phyloP scores from a whole-genome alignment of 2,797 vertebrate species.

The Megaceryle alcyon region DNA sequence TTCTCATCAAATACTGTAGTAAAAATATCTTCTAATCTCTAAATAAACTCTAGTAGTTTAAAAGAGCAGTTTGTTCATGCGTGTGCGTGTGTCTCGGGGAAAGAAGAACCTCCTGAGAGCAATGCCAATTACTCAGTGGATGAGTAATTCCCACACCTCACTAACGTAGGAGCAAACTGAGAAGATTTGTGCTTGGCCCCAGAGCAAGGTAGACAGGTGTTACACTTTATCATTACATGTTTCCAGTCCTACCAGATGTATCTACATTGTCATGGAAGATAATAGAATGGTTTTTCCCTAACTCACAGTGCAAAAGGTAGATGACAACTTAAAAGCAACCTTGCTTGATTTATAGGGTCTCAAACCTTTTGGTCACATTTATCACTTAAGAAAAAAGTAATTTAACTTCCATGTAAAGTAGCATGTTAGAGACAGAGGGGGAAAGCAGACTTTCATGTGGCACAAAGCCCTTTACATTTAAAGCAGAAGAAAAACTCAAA shows the following conservation, averaged over 20 bases:
- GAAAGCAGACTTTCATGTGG: background rate
- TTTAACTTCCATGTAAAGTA: conserved; percentile 10
- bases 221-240: conserved; percentile 17
- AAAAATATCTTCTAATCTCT: background rate
- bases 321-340: conserved; percentile 7
- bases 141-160: background rate
- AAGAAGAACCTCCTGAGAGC: background rate
- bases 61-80: background rate
- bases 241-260: background rate
- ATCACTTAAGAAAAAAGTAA: background rate
- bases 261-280: background rate
- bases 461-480: background rate
- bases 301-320: background rate
- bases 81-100: background rate
- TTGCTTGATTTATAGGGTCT: conserved; percentile 51
- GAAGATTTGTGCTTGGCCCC: conserved; percentile 19
- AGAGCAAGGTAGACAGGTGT: conserved; percentile 16
- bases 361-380: conserved; percentile 38
- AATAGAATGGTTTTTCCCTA: background rate
- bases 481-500: background rate
- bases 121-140: background rate
- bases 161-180: conserved; percentile 8
- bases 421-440: background rate
- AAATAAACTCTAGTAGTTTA: background rate
- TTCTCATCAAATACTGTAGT: background rate